Percentiles rank a stretch among this genome's conserved stretches.
phyloP scores from a whole-genome alignment of 2,888 invertebrate genomes.

The Volucella inanis region DNA sequence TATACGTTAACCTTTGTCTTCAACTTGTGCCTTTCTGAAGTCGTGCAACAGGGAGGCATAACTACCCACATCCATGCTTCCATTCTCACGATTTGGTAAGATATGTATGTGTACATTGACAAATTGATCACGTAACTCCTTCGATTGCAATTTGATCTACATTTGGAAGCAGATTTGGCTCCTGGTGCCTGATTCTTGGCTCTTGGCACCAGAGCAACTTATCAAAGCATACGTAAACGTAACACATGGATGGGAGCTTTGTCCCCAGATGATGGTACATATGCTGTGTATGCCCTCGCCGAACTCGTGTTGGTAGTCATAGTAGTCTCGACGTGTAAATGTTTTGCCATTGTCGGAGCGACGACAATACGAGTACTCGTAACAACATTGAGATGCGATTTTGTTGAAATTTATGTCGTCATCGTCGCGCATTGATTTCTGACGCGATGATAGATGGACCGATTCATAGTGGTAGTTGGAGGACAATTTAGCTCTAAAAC shows the following conservation, averaged over 20 bases:
- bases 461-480: not conserved
- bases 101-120: conserved; percentile 45
- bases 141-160: conserved; percentile 71
- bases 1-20: conserved; percentile 13
- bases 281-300: not conserved
- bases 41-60: not conserved
- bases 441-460: conserved; percentile 36
- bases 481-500: conserved; percentile 8
- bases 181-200: not conserved
- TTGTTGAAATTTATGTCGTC: conserved; percentile 46
- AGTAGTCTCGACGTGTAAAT: conserved; percentile 58
- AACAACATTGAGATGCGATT: conserved; percentile 36
- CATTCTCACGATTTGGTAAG: not conserved
- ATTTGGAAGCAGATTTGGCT: conserved; percentile 58
- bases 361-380: conserved; percentile 21
- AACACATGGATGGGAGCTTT: conserved; percentile 48
- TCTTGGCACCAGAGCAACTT: conserved; percentile 13
- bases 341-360: conserved; percentile 33
- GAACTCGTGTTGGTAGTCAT: not conserved
- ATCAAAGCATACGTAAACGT: not conserved
- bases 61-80: conserved; percentile 1
- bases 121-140: conserved; percentile 72
- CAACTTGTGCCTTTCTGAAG: not conserved
- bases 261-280: conserved; percentile 31
- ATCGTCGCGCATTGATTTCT: conserved; percentile 54